Base-by-base conservation (phyloP, 2,888 invertebrate genomes). In the Agrotis ipsilon region DNA sequence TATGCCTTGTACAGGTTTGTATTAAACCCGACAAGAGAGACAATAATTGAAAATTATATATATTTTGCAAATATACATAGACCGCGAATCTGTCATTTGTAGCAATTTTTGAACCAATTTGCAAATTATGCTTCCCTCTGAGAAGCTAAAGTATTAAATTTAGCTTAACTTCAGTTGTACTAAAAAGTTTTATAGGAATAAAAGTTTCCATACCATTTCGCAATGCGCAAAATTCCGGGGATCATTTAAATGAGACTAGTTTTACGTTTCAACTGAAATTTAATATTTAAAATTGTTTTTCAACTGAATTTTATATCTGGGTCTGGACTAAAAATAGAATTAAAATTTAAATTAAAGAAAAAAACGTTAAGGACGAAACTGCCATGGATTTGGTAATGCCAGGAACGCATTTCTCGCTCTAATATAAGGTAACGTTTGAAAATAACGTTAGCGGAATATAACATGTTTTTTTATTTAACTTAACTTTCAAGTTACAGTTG, bases 1-100 rank as follows among this genome's bases (percentile, higher is more conserved):
- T 85, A 86, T 73, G 70, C 62, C 69, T 78, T 78, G 57, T 69
- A 72, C 45, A 64, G 58, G 59, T 80, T 76, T 58, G 55, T 76
- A 72, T 78, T 75, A 68, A 70, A 72, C 54, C 49, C 24, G 24
- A 61, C 65, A 69, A 77, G 57, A 68, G 57, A 58, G 58, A 68
- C 68, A 69, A 62, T 64, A 68, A 39, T 39, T 39, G 39, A 78
- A 72, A 69, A 68, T 55, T 59, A 75, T 75, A 58, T 46, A 78
- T 66, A 73, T n/a, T n/a, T n/a, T 82, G 72, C 75, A 70, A 55
- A 73, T 70, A 46, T 70, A 46, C n/a, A 27, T 55, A 46, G 27
- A 24, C 57, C 27, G 52, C 48, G 54, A 62, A 58, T 32, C 39
- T 45, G 48, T 66, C 66, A 80, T 67, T 59, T 21, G 59, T 11